A percentile compares a stretch with the other conserved stretches of the same genome.
phyloP scores from a whole-genome alignment of 2,797 vertebrate species.

The Sebastes ruberrimus region DNA sequence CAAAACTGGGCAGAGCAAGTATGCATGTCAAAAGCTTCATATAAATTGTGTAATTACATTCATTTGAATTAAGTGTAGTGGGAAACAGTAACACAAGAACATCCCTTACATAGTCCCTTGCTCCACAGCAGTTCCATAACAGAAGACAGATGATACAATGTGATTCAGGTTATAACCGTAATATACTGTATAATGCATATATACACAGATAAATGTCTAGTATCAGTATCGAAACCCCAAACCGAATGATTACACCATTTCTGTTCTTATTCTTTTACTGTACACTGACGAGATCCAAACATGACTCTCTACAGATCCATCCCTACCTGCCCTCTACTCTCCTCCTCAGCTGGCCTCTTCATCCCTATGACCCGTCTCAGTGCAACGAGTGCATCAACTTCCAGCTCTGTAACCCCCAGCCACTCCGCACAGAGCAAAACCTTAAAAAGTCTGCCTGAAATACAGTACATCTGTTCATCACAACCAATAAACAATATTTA shows the following conservation, averaged over 20 bases:
- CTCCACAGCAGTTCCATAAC: not conserved
- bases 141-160: not conserved
- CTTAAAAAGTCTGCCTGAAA: not conserved
- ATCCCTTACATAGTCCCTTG: not conserved
- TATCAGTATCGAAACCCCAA: not conserved
- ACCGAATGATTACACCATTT: not conserved
- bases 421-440: not conserved
- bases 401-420: not conserved
- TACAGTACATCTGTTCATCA: not conserved
- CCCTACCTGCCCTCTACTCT: constrained; percentile 3
- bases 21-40: not conserved
- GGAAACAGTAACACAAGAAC: not conserved
- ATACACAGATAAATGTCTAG: not conserved
- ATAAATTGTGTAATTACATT: not conserved
- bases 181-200: not conserved
- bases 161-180: not conserved
- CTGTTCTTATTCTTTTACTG: not conserved
- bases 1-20: not conserved
- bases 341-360: constrained; percentile 4
- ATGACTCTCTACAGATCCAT: not conserved
- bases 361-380: not conserved
- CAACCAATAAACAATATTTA: not conserved
- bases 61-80: not conserved
- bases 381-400: not conserved
- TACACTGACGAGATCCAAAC: not conserved